These are phyloP conservation scores for Zaprionus lineosus DNA, from an alignment of 2,888 invertebrate species.

Conservation along the genomic window DNA sequence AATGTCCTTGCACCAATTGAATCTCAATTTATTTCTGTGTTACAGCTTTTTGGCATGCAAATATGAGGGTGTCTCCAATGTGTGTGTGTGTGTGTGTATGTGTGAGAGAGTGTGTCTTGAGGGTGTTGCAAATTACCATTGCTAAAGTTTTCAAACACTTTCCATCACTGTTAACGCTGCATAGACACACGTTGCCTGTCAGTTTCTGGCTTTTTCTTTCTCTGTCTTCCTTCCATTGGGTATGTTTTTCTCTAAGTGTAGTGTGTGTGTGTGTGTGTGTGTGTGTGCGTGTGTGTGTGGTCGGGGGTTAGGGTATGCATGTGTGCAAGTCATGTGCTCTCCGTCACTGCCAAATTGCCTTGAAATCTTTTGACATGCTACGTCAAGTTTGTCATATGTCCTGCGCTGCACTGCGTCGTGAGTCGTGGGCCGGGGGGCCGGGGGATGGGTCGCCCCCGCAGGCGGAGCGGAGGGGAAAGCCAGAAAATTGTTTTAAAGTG, in stretches of 20 bases:
- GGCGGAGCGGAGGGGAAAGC: constrained; percentile 56
- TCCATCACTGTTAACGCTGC: constrained; percentile 26
- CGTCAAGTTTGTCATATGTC: constrained; percentile 77
- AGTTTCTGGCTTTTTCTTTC: background rate
- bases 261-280: background rate
- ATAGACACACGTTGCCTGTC: constrained; percentile 20
- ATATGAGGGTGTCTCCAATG: background rate
- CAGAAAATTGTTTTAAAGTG: constrained; percentile 78
- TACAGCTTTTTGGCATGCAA: constrained; percentile 30
- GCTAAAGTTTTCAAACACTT: constrained; percentile 44
- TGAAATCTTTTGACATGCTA: constrained; percentile 75
- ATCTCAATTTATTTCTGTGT: constrained; percentile 52
- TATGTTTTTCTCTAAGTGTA: background rate
- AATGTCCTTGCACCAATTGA: constrained; percentile 48
- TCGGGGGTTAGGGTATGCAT: background rate
- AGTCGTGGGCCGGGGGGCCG: too few relatives aligned
- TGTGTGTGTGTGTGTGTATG: constrained; percentile 4
- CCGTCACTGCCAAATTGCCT: constrained; percentile 61
- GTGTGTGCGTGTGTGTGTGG: constrained; percentile 2
- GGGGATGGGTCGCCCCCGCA: too few relatives aligned
- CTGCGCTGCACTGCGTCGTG: constrained; percentile 41
- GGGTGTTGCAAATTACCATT: constrained; percentile 44
- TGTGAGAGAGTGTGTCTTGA: constrained; percentile 1
- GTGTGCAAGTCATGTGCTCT: constrained; percentile 6
- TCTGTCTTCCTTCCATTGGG: background rate